A percentile compares a stretch with the other conserved stretches of the same genome.
phyloP scores from a whole-genome alignment of 2,888 invertebrate species.

The Philopedon plagiatum region DNA sequence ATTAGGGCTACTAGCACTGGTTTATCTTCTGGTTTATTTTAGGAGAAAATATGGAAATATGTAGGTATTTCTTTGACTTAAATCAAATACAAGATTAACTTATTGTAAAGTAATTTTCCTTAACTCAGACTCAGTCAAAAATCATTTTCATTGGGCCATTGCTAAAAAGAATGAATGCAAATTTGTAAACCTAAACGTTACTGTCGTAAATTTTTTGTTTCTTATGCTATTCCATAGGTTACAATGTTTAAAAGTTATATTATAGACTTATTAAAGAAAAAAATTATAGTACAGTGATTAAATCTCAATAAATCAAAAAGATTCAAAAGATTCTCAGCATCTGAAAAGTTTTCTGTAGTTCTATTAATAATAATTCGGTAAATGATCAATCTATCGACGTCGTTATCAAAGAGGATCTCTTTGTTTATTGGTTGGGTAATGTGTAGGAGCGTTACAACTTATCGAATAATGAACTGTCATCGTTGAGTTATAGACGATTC shows the following conservation, averaged over 20 bases:
- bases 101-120: too few species aligned
- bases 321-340: conserved; percentile 38
- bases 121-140: too few species aligned
- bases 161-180: too few species aligned
- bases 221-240: too few species aligned
- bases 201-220: background rate
- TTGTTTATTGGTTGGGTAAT: conserved; percentile 58
- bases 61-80: too few species aligned
- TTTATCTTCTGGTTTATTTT: too few species aligned
- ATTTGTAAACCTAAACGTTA: too few species aligned
- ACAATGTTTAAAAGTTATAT: background rate
- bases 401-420: conserved; percentile 57
- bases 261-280: background rate
- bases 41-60: too few species aligned
- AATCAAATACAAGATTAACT: too few species aligned
- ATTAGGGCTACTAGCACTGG: too few species aligned
- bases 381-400: conserved; percentile 56
- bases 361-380: conserved; percentile 55
- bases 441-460: conserved; percentile 65
- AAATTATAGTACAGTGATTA: conserved; percentile 13
- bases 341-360: conserved; percentile 34
- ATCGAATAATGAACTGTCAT: conserved; percentile 67
- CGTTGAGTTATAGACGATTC: conserved; percentile 65
- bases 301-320: conserved; percentile 40
- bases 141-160: too few species aligned